Base-by-base conservation (phyloP, 2,888 invertebrate genomes). In the Brenthis hecate region DNA sequence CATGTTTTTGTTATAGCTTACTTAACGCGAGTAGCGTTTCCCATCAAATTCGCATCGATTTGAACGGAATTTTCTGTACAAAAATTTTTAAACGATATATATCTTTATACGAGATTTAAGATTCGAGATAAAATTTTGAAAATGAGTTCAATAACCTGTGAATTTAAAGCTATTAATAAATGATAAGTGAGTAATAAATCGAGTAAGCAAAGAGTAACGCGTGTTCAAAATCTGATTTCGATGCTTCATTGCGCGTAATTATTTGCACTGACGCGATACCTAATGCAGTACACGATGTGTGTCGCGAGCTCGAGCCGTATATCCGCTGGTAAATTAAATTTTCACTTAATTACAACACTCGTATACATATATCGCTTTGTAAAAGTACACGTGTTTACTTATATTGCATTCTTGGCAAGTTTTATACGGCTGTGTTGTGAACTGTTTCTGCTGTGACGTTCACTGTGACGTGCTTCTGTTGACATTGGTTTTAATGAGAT, bases 191-290 rank as follows among this genome's bases (percentile, higher is more conserved):
- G 1, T 36, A 36, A 36, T 36, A 36, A 36, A 36, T 36, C 36
- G 11, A 43, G 36, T 43, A 43, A 43, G 1, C 36, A 8, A 43
- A 43, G 11, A 43, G 36, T 43, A 36, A 16, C 13, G 16, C 58
- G 51, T 60, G 51, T 77, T 74, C 66, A 69, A 73, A 77, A 76
- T 72, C 74, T 69, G 65, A 69, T 78, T 80, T 75, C 72, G 76
- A 74, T 73, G 80, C 77, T 77, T 76, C 77, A 78, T 74, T 76
- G 79, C 77, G 69, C 75, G 72, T 75, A 72, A 76, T 76, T 80
- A 79, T 80, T 78, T 74, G 71, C 69, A 64, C 69, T 75, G 79
- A 77, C 78, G 77, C 64, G 67, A 51, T 66, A n/a, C n/a, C n/a
- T n/a, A 70, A 43, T 61, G 65, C 68, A 68, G 68, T 72, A 58